Base-by-base conservation (phyloP, 2,888 invertebrate genomes). In the Drosophila colorata region DNA sequence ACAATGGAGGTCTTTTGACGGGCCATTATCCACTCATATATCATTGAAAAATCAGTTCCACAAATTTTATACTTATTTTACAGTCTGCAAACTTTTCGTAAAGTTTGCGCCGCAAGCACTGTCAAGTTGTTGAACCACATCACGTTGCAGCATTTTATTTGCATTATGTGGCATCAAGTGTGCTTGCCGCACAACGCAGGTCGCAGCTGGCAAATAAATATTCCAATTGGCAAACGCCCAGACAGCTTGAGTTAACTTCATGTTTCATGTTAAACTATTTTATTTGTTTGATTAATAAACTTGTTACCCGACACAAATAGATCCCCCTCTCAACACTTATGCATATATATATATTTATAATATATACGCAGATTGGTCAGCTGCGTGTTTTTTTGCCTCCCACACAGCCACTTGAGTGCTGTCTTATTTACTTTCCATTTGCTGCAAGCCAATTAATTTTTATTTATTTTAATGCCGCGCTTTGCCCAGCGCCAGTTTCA, bases 401-500 rank as follows among this genome's bases (percentile, higher is more conserved):
- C 49, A 41, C 14, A 9, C 8, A 41, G 44, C 44, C 59, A 60
- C 57, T 70, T 55, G 51, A 70, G 52, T 41, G 35, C 4, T n/a
- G 71, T 9, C 33, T 75, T 74, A 75, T 76, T 76, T 78, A 60
- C 70, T 58, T 69, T 74, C 33, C 64, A 46, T 72, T 67, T 72
- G 74, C 59, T 58, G 63, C 60, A 70, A 81, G 72, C 84, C 83
- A 83, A 88, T 83, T 83, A 83, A 88, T 88, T 83, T 83, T 80
- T 88, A 88, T 88, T 83, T 83, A 88, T 84, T 88, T 83, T 79
- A 83, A 82, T 86, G 72, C 69, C 61, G 46, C 69, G 72, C 48
- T 58, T 25, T 14, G 18, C 52, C n/a, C n/a, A 20, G 31, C 1
- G 28, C 33, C 13, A 33, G n/a, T 14, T 20, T 4, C 16, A 23